Evolutionary conservation across 2,113 vertebrate genomes (phyloP).

Genomic region (Baryphthengus martii): DNA sequence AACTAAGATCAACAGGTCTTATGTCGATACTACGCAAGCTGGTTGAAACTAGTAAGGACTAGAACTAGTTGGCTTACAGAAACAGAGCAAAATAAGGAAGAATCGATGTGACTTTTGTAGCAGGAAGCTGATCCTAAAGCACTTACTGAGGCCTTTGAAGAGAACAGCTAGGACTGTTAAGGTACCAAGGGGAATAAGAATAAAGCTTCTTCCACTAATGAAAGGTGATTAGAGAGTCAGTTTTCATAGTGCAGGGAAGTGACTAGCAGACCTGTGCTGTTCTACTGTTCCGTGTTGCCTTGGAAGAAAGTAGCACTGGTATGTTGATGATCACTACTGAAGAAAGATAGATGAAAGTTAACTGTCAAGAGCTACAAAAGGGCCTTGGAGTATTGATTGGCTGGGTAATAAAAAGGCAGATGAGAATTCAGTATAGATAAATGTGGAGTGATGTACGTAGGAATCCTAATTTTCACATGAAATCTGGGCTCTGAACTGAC

Average conservation of each 20-base stretch:
- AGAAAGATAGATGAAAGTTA: not conserved
- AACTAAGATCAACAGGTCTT: not conserved
- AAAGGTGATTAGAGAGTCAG: not conserved
- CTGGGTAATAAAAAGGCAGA: not conserved
- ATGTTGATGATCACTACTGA: not conserved
- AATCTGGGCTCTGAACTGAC: not conserved
- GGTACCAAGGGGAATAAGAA: not conserved
- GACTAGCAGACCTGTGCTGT: not conserved
- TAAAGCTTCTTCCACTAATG: not conserved
- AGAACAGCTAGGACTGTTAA: not conserved
- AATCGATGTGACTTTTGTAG: not conserved
- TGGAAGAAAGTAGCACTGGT: not conserved
- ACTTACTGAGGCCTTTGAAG: not conserved
- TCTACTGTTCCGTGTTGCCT: not conserved
- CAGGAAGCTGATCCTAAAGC: not conserved
- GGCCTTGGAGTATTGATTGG: not conserved
- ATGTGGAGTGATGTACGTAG: not conserved
- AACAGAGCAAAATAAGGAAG: not conserved
- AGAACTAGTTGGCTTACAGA: not conserved
- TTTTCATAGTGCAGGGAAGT: not conserved
- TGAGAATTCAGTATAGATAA: not conserved
- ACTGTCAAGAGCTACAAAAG: not conserved
- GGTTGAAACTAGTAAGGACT: not conserved
- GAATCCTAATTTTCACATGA: constrained; percentile 17
- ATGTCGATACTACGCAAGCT: not conserved